Base-by-base conservation (phyloP, 2,888 invertebrate species). In the Dioctria linearis region DNA sequence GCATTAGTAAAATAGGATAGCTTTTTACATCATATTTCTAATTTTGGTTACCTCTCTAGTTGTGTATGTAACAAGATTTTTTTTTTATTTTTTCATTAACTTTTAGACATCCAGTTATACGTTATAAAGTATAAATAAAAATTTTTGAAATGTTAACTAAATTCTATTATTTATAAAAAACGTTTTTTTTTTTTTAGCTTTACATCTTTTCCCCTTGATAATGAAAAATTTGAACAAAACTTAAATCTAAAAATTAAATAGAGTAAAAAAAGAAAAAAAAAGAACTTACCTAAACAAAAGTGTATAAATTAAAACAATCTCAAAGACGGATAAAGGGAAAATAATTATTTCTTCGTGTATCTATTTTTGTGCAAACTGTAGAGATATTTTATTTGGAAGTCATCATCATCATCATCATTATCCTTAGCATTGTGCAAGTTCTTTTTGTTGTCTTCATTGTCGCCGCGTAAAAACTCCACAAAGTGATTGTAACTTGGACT, bases 331-430 rank as follows among this genome's bases (percentile, higher is more conserved):
- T 71, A 25, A 49, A 25, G 43, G 69, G 11, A 71, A 54, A 49
- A 25, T 9, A 82, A 84, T 84, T 83, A 83, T 75, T 84, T 83
- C 78, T 80, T 82, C 67, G 80, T 82, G 83, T 84, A 86, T 78
- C 84, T 85, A 81, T 86, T 87, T 82, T 87, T 87, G 82, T 86
- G 87, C 84, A 87, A 85, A 83, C 87, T 87, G 83, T 88, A 88
- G 75, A 87, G 83, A 83, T 87, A 85, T 79, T 86, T 86, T 83
- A 88, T 84, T 67, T 86, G 87, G 80, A 86, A 85, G 80, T 85
- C 86, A 42, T 85, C 85, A 78, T 85, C 84, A 81, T 85, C 82
- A 46, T 82, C 83, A 39, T 69, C 71, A 13, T 57, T 54, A 37
- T 79, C 39, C 25, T 59, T 75, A 42, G 54, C 76, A 46, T 54